A percentile compares a stretch with the other conserved stretches of the same genome.
Conservation (phyloP, 2,888 invertebrate species). For the Coecobrya sp. region DNA sequence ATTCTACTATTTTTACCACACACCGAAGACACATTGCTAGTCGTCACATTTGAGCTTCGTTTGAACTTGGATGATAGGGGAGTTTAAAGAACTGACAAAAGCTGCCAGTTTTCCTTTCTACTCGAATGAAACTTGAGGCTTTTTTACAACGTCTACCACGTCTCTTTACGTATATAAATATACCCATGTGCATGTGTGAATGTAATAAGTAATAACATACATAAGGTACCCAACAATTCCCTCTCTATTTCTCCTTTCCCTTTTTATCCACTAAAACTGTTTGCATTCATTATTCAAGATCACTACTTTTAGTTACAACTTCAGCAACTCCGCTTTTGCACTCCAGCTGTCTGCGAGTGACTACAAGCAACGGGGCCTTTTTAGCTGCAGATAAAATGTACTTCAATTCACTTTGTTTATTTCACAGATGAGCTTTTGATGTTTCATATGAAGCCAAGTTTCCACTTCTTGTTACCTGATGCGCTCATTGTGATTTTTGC, state of each 20-base stretch:
- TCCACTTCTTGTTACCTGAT: conserved; percentile 4
- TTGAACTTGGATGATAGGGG: conserved; percentile 49
- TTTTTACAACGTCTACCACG: conserved; percentile 9
- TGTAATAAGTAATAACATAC: conserved; percentile 1
- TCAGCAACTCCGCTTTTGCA: conserved; percentile 36
- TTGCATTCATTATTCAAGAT: conserved; percentile 64
- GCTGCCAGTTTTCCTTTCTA: conserved; percentile 12
- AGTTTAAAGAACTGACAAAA: conserved; percentile 45
- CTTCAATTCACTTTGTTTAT: neutral
- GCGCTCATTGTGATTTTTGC: neutral
- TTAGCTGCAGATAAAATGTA: neutral
- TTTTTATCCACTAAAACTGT: neutral
- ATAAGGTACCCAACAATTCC: neutral
- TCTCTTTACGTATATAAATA: neutral
- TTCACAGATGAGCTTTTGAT: neutral
- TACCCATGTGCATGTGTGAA: neutral
- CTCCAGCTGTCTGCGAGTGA: conserved; percentile 19
- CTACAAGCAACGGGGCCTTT: neutral
- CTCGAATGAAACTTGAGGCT: neutral
- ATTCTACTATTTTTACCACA: conserved; percentile 14
- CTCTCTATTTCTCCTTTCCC: neutral
- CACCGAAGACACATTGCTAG: conserved; percentile 7
- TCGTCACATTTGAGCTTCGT: conserved; percentile 9
- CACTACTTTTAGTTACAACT: conserved; percentile 48
- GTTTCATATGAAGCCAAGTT: neutral